Percentiles rank a stretch among this genome's conserved stretches.
Conservation (phyloP, 2,888 invertebrate species). For the Pterostichus madidus region DNA sequence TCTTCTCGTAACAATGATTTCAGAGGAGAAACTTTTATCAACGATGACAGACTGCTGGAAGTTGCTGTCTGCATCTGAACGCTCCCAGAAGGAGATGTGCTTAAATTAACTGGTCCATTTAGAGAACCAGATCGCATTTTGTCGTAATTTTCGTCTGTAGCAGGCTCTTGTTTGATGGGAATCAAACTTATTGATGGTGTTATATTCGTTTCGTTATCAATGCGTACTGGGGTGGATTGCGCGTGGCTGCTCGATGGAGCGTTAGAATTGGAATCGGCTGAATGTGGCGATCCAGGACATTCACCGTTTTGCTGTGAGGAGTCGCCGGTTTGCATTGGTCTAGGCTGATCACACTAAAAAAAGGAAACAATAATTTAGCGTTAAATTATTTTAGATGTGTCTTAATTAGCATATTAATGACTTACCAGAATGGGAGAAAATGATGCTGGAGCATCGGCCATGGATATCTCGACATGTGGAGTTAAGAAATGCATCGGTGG, state of each 20-base stretch:
- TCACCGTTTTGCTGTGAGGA: conserved; percentile 83
- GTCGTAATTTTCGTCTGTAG: conserved; percentile 78
- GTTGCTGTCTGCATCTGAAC: conserved; percentile 79
- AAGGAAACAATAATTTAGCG: conserved; percentile 38
- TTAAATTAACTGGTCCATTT: conserved; percentile 75
- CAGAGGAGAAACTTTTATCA: conserved; percentile 91
- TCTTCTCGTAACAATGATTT: conserved; percentile 92
- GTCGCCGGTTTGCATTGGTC: conserved; percentile 74
- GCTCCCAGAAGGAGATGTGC: conserved; percentile 74
- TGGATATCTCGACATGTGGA: conserved; percentile 94
- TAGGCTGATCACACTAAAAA: conserved; percentile 74
- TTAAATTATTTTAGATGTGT: not conserved
- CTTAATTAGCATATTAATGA: not conserved
- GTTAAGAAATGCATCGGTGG: conserved; percentile 95
- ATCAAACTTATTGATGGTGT: conserved; percentile 92
- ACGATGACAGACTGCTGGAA: conserved; percentile 86
- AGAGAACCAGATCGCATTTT: conserved; percentile 69
- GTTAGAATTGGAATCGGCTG: conserved; percentile 87
- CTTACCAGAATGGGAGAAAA: conserved; percentile 80
- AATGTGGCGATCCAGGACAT: conserved; percentile 88
- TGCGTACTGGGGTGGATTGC: conserved; percentile 75
- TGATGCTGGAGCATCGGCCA: conserved; percentile 89
- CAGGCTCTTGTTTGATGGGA: conserved; percentile 87
- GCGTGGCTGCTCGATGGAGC: conserved; percentile 86
- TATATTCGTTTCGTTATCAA: conserved; percentile 81